These are phyloP conservation scores for Hepsetus odoe DNA, from an alignment of 2,113 vertebrate genomes.

Conservation along the genomic window DNA sequence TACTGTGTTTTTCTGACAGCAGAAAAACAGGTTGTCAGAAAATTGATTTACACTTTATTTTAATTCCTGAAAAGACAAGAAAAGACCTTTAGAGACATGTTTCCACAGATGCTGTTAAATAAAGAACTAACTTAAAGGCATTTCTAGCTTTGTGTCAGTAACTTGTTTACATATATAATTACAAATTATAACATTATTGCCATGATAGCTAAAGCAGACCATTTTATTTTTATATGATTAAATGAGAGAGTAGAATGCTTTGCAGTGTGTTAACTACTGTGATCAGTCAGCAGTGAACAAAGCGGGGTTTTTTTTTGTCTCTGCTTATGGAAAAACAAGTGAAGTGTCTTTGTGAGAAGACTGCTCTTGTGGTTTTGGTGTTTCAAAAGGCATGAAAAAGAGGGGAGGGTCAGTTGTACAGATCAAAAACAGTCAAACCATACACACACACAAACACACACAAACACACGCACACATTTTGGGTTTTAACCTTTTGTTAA, in stretches of 20 bases:
- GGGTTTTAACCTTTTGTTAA: background rate
- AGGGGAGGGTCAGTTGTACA: constrained; percentile 1
- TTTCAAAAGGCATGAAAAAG: constrained; percentile 1
- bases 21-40: no score
- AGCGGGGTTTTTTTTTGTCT: background rate
- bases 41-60: no score
- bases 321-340: constrained; percentile 35
- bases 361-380: constrained; percentile 34
- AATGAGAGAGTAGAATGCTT: background rate
- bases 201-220: background rate
- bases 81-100: no score
- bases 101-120: no score
- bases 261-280: background rate
- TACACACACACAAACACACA: background rate
- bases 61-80: no score
- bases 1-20: no score
- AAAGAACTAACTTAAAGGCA: no score
- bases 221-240: background rate
- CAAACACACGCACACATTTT: background rate
- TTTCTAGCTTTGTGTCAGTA: no score
- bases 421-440: background rate
- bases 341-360: background rate
- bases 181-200: no score
- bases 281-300: background rate
- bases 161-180: no score